phyloP scores from a whole-genome alignment of 2,113 vertebrate genomes.

The Cathartes aura region DNA sequence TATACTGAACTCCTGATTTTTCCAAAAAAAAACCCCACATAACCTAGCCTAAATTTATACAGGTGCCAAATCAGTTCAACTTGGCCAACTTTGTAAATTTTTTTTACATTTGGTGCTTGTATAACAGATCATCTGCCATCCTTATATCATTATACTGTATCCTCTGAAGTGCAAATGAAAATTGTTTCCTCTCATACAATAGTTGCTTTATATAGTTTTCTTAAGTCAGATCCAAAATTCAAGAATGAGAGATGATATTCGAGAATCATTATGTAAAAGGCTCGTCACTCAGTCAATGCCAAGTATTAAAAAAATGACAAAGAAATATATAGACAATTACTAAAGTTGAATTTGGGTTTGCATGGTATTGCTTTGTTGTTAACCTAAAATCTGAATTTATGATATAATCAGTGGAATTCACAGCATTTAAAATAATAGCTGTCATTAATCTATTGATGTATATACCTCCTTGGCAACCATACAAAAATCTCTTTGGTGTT shows the following conservation, averaged over 20 bases:
- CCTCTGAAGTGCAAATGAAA: constrained; percentile 62
- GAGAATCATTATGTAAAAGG: constrained; percentile 27
- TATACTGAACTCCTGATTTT: background rate
- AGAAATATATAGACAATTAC: constrained; percentile 1
- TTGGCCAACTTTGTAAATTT: background rate
- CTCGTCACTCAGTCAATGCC: constrained; percentile 14
- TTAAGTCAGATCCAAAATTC: constrained; percentile 70
- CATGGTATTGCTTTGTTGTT: background rate
- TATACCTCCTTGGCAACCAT: background rate
- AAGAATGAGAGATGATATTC: constrained; percentile 61
- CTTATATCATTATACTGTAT: constrained; percentile 6
- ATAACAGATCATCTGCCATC: constrained; percentile 17
- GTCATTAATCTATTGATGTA: background rate
- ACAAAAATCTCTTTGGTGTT: background rate
- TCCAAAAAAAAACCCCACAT: background rate
- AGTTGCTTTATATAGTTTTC: constrained; percentile 67
- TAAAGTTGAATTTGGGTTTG: background rate
- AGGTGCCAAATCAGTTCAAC: constrained; percentile 27
- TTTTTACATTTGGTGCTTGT: background rate
- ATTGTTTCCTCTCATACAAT: constrained; percentile 64
- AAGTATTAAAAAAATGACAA: background rate
- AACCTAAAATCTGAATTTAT: constrained; percentile 1
- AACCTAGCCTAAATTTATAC: background rate
- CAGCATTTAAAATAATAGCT: background rate
- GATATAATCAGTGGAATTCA: background rate